A percentile compares a stretch with the other conserved stretches of the same genome.
Evolutionary conservation across 2,888 invertebrate genomes (phyloP).

Genomic region (Isoperla grammatica): DNA sequence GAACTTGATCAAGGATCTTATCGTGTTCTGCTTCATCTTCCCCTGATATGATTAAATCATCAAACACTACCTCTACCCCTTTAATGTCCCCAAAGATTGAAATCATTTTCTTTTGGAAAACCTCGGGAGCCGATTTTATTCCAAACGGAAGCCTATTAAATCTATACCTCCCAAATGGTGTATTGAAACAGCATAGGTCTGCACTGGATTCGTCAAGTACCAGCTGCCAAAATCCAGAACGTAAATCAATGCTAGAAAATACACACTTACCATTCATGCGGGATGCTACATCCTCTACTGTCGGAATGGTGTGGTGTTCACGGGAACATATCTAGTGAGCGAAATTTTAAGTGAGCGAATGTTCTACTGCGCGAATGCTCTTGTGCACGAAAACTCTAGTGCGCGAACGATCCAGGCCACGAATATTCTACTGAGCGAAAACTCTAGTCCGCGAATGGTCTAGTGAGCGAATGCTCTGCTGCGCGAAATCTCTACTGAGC

Average conservation of each 20-base stretch:
- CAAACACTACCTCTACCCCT: constrained; percentile 38
- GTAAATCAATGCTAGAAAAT: constrained; percentile 25
- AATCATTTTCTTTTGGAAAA: constrained; percentile 30
- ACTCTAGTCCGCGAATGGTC: no score
- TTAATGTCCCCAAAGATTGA: constrained; percentile 38
- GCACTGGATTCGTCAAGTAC: constrained; percentile 20
- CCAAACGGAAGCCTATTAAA: constrained; percentile 26
- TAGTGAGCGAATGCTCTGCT: no score
- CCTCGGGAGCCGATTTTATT: neutral
- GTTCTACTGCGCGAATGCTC: no score
- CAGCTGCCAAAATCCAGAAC: constrained; percentile 25
- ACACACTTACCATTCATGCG: no score
- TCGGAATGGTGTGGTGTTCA: no score
- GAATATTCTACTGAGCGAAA: no score
- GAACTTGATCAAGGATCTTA: constrained; percentile 15
- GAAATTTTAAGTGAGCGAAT: no score
- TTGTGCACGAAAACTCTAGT: no score
- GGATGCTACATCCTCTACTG: no score
- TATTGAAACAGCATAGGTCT: constrained; percentile 24
- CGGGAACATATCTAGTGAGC: no score
- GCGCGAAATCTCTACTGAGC: no score
- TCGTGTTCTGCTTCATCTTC: constrained; percentile 13
- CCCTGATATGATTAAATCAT: constrained; percentile 37
- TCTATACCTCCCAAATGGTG: constrained; percentile 25
- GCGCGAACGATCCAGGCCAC: no score